Percentiles rank a stretch among this genome's conserved stretches.
Evolutionary conservation across 2,797 vertebrate genomes (phyloP).

Genomic region (Danio albolineatus): DNA sequence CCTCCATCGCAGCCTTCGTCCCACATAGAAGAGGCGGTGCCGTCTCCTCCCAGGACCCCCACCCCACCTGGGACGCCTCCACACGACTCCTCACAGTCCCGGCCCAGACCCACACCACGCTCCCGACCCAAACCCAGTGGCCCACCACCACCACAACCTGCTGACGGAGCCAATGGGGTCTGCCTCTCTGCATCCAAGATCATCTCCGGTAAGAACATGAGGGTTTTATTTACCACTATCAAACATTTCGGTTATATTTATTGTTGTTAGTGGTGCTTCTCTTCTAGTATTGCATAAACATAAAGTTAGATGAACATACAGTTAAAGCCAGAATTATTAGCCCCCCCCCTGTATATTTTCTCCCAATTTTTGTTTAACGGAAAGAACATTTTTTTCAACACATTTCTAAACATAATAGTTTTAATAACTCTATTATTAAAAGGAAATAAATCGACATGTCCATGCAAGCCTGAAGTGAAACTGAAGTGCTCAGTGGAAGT

Average conservation of each 20-base stretch:
- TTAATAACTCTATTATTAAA: too few species aligned
- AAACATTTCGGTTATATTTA: not conserved
- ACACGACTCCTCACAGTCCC: conserved; percentile 70
- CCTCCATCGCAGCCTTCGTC: conserved; percentile 79
- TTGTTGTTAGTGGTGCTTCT: not conserved
- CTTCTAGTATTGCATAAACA: not conserved
- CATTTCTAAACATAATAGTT: too few species aligned
- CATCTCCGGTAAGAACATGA: conserved; percentile 85
- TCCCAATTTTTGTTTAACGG: too few species aligned
- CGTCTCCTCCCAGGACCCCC: conserved; percentile 86
- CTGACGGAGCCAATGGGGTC: conserved; percentile 71
- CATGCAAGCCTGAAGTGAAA: not conserved
- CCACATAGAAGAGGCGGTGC: conserved; percentile 73
- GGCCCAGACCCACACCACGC: conserved; percentile 89
- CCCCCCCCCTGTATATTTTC: too few species aligned
- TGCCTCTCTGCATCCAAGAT: conserved; percentile 85
- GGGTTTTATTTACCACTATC: not conserved
- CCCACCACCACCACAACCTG: conserved; percentile 90
- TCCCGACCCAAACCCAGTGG: conserved; percentile 87
- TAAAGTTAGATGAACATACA: not conserved
- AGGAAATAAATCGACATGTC: too few species aligned
- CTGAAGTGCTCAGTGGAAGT: not conserved
- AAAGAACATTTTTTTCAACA: too few species aligned
- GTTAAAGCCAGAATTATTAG: too few species aligned
- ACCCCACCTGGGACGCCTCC: conserved; percentile 87